These are phyloP conservation scores for Perodicticus potto DNA, from an alignment of 2,797 vertebrate genomes.

Conservation along the genomic window DNA sequence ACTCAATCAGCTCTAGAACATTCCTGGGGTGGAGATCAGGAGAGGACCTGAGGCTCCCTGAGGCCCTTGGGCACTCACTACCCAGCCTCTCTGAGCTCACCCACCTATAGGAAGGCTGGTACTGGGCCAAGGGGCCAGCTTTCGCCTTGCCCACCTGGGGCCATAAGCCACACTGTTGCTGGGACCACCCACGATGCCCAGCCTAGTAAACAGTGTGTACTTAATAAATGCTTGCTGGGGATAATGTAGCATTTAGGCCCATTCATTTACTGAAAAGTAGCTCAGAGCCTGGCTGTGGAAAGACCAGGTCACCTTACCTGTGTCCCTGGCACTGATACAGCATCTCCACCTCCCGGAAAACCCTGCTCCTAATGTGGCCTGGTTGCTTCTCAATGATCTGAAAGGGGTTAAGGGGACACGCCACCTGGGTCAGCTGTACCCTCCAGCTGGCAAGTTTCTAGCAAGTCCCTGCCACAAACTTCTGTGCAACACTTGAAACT, in stretches of 20 bases:
- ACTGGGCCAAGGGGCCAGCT: background rate
- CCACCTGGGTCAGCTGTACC: background rate
- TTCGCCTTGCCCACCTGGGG: background rate
- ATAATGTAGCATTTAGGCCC: background rate
- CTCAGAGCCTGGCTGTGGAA: background rate
- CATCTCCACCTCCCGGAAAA: slow-evolving; percentile 99
- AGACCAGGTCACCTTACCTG: slow-evolving; percentile 86
- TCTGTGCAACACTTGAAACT: background rate
- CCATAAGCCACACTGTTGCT: background rate
- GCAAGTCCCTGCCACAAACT: accelerated
- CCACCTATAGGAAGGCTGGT: background rate
- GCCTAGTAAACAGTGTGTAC: background rate
- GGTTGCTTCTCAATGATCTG: slow-evolving; percentile 98
- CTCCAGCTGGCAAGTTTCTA: background rate
- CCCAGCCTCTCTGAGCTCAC: background rate
- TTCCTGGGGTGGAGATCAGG: slow-evolving; percentile 88
- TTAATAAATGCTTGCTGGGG: background rate
- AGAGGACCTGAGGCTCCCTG: background rate
- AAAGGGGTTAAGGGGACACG: background rate
- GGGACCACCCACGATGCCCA: background rate
- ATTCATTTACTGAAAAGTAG: background rate
- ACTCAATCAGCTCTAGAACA: slow-evolving; percentile 97
- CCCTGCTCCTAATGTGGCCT: slow-evolving; percentile 96
- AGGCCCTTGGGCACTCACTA: accelerated
- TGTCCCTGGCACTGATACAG: slow-evolving; percentile 99